These are phyloP conservation scores for Chrysolina americana DNA, from an alignment of 2,888 invertebrate genomes.

Conservation along the genomic window DNA sequence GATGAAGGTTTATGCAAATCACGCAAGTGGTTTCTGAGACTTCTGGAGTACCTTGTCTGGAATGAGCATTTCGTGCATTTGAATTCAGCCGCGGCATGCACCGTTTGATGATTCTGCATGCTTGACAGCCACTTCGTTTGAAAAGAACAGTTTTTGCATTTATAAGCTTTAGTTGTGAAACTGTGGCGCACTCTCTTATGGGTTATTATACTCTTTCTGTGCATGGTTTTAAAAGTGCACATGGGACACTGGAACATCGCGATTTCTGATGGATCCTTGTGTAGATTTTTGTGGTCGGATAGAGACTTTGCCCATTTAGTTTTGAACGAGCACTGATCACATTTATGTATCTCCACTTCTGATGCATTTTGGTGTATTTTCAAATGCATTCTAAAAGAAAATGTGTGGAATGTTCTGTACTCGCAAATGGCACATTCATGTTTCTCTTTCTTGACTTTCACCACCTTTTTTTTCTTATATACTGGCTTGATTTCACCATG, in stretches of 20 bases:
- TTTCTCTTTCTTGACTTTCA: background rate
- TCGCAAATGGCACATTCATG: background rate
- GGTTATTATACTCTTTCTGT: background rate
- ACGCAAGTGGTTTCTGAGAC: constrained; percentile 19
- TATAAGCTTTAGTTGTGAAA: background rate
- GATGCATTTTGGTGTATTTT: background rate
- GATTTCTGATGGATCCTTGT: background rate
- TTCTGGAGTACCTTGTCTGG: constrained; percentile 5
- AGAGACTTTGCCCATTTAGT: constrained; percentile 1
- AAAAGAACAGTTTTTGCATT: constrained; percentile 12
- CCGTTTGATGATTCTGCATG: background rate
- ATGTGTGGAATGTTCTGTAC: background rate
- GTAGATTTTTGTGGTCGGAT: background rate
- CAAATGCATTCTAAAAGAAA: background rate
- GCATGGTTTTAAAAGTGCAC: constrained; percentile 16
- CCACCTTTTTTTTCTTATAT: background rate
- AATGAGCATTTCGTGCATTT: constrained; percentile 12
- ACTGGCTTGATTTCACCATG: background rate
- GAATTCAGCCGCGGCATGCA: background rate
- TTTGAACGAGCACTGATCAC: constrained; percentile 13
- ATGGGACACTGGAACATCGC: constrained; percentile 4
- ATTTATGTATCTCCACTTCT: constrained; percentile 14
- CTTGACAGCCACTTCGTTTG: background rate
- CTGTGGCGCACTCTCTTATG: constrained; percentile 4
- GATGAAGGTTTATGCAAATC: background rate